phyloP scores from a whole-genome alignment of 2,797 vertebrate genomes.

The Gymnoscopelus braueri region DNA sequence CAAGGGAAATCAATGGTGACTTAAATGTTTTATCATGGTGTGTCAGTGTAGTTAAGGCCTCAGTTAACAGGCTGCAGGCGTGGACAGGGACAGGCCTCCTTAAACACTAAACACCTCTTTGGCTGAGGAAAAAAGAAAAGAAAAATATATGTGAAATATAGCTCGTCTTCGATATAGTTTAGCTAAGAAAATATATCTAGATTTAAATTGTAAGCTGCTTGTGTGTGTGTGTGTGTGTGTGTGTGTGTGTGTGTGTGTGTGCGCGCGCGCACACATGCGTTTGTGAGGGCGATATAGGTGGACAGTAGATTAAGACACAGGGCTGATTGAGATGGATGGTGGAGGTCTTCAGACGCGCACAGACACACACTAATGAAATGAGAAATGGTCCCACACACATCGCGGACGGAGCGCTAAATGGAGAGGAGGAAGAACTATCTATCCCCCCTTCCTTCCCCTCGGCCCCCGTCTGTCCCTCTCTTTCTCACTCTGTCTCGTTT shows the following conservation, averaged over 20 bases:
- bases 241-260: constrained; percentile 21
- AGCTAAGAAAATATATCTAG: constrained; percentile 21
- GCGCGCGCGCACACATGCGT: background rate
- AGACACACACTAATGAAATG: constrained; percentile 75
- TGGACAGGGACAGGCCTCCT: constrained; percentile 42
- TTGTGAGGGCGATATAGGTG: constrained; percentile 52
- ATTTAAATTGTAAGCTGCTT: constrained; percentile 31
- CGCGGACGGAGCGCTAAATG: constrained; percentile 64
- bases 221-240: constrained; percentile 37
- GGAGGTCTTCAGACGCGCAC: constrained; percentile 45
- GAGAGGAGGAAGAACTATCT: constrained; percentile 62
- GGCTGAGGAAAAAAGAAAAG: too few species aligned
- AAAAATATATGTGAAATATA: background rate
- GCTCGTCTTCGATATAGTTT: too few species aligned
- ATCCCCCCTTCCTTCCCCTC: constrained; percentile 29
- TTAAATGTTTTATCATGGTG: constrained; percentile 79
- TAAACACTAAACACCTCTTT: constrained; percentile 51
- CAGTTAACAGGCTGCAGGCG: constrained; percentile 61
- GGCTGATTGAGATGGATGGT: constrained; percentile 79
- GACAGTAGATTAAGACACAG: constrained; percentile 77
- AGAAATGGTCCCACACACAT: constrained; percentile 70
- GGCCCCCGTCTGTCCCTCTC: constrained; percentile 16
- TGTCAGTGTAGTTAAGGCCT: constrained; percentile 77
- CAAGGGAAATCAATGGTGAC: constrained; percentile 75
- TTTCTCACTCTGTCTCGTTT: background rate